Percentiles rank a stretch among this genome's conserved stretches.
Conservation (phyloP, 2,797 vertebrate genomes). For the Sphenodon punctatus region DNA sequence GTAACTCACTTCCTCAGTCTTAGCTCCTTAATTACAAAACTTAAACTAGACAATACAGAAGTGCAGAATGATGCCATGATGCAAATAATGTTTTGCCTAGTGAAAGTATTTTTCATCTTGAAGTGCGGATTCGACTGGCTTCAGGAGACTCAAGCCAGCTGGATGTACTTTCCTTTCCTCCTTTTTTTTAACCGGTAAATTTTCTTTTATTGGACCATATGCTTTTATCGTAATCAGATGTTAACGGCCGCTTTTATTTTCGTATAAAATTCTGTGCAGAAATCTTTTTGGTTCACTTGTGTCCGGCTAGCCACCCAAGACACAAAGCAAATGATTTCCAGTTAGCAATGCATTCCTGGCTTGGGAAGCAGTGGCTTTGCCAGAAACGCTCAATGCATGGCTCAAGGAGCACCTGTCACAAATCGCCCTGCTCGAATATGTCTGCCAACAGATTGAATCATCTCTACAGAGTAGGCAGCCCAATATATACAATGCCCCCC, state of each 20-base stretch:
- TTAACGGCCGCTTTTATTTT: constrained; percentile 7
- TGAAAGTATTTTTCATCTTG: constrained; percentile 27
- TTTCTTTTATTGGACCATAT: not conserved
- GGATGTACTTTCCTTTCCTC: constrained; percentile 17
- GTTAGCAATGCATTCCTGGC: rapidly evolving
- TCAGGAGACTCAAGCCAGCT: not conserved
- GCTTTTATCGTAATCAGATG: not conserved
- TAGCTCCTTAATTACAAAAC: too few species aligned
- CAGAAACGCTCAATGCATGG: not conserved
- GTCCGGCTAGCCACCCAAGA: not conserved
- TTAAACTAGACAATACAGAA: constrained; percentile 33
- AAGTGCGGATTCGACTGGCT: not conserved
- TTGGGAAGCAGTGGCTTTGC: not conserved
- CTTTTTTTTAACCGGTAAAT: not conserved
- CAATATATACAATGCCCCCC: too few species aligned
- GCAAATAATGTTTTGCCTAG: constrained; percentile 6
- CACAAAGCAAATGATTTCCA: not conserved
- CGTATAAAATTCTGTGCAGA: not conserved
- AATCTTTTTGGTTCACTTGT: not conserved
- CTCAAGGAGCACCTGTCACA: rapidly evolving
- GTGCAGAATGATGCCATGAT: not conserved
- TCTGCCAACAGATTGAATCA: constrained; percentile 23
- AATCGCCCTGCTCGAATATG: not conserved
- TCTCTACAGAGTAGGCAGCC: not conserved
- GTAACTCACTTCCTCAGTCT: too few species aligned